phyloP scores from a whole-genome alignment of 1,140 invertebrate species.

The Rhagoletis pomonella region DNA sequence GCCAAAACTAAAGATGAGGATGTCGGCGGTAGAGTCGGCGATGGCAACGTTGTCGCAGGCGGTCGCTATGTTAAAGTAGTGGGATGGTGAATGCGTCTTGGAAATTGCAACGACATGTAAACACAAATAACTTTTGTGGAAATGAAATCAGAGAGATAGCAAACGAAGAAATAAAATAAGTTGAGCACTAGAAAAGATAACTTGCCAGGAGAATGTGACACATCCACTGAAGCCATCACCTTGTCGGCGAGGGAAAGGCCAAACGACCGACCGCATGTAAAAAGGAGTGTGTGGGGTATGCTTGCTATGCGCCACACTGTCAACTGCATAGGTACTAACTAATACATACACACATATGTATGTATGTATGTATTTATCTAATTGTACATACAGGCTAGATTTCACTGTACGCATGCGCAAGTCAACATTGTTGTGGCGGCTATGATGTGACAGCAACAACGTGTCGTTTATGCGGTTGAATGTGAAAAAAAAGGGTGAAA shows the following conservation, averaged over 20 bases:
- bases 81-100: neutral
- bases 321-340: neutral
- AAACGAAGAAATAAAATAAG: conserved; percentile 2
- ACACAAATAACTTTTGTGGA: conserved; percentile 38
- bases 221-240: conserved; percentile 9
- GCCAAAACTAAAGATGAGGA: neutral
- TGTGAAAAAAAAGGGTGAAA: neutral
- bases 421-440: neutral
- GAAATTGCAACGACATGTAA: conserved; percentile 16
- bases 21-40: neutral
- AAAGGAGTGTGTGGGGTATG: neutral
- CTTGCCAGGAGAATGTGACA: neutral
- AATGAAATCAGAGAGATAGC: conserved; percentile 13
- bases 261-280: neutral
- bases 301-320: neutral
- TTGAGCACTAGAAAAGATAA: conserved; percentile 32
- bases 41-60: neutral
- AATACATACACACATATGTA: neutral
- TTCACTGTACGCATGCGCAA: conserved; percentile 19
- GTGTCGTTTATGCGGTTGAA: conserved; percentile 44
- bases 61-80: neutral
- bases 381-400: neutral
- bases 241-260: neutral
- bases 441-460: conserved; percentile 49
- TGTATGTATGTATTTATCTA: neutral